Percentiles rank a stretch among this genome's conserved stretches.
Conservation (phyloP, 2,113 vertebrate genomes). For the Corynorhinus townsendii region DNA sequence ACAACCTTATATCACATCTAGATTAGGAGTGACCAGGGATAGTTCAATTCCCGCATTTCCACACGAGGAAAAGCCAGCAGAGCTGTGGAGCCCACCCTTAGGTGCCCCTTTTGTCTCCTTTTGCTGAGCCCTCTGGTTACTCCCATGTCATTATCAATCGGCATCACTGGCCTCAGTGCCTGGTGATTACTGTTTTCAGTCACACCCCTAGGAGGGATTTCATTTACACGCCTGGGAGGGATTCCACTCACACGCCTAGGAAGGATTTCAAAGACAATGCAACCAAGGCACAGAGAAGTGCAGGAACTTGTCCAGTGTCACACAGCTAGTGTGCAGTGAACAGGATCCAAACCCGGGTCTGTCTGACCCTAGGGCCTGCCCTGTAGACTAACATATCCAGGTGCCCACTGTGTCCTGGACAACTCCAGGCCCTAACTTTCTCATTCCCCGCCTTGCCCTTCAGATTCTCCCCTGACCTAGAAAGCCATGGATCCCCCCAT, state of each 20-base stretch:
- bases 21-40: background rate
- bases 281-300: background rate
- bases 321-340: background rate
- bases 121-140: background rate
- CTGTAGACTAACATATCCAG: background rate
- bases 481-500: background rate
- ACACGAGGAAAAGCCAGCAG: background rate
- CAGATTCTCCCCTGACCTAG: background rate
- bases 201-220: background rate
- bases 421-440: background rate
- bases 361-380: background rate
- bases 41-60: background rate
- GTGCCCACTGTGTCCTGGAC: background rate
- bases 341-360: background rate
- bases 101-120: background rate
- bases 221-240: background rate
- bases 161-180: background rate
- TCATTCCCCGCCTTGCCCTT: background rate
- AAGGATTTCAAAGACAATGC: background rate
- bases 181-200: background rate
- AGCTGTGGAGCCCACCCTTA: background rate
- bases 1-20: background rate
- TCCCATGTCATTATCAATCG: background rate
- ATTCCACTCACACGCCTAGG: background rate
- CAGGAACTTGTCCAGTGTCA: background rate